These are phyloP conservation scores for Pterois miles DNA, from an alignment of 2,797 vertebrate species.

Conservation along the genomic window DNA sequence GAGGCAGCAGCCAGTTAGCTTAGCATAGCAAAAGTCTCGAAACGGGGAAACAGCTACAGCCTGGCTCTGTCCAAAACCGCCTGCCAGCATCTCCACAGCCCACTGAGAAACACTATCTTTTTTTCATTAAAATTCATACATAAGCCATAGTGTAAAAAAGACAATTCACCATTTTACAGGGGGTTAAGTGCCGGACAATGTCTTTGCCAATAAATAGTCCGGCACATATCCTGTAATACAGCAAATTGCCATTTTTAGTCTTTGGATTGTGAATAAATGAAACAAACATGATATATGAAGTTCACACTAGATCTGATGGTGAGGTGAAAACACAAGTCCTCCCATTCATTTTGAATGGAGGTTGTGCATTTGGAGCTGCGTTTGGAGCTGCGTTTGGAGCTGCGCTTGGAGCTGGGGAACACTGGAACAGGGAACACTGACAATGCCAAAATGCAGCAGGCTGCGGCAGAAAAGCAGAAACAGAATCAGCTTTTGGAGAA, in stretches of 20 bases:
- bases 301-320: no score
- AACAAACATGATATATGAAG: neutral
- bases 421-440: no score
- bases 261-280: neutral
- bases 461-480: no score
- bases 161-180: neutral
- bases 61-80: neutral
- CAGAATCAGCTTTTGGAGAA: no score
- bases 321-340: no score
- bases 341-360: no score
- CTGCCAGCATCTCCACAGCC: neutral
- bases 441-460: no score
- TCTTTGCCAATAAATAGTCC: neutral
- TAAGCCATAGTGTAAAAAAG: neutral
- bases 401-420: no score
- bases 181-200: neutral
- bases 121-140: neutral
- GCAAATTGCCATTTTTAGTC: neutral
- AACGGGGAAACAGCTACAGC: neutral
- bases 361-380: no score
- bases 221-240: no score
- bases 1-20: neutral
- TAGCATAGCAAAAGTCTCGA: neutral
- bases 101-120: neutral
- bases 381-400: no score